A percentile compares a stretch with the other conserved stretches of the same genome.
phyloP scores from a whole-genome alignment of 2,113 vertebrate genomes.

The Amazona guildingii region DNA sequence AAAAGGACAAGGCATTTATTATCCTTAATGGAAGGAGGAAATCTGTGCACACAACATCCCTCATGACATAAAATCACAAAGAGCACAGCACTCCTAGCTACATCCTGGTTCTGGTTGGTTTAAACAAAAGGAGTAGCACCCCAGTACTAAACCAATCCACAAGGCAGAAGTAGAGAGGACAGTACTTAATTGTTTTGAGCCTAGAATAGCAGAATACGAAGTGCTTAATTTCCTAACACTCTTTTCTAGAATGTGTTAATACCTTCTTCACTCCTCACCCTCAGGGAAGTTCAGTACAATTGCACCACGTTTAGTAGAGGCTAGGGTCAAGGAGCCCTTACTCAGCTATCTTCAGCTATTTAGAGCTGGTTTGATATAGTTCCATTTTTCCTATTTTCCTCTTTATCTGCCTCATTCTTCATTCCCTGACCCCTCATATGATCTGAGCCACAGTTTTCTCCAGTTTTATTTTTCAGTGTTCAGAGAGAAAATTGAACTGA shows the following conservation, averaged over 20 bases:
- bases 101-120: not conserved
- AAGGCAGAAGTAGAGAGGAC: not conserved
- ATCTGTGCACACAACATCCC: not conserved
- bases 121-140: not conserved
- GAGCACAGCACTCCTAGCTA: not conserved
- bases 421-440: not conserved
- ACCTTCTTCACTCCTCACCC: not conserved
- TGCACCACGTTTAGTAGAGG: not conserved
- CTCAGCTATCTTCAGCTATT: not conserved
- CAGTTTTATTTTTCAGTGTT: not conserved
- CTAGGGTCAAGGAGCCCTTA: not conserved
- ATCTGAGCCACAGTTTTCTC: not conserved
- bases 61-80: fast-evolving
- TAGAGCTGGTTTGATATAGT: not conserved
- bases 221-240: not conserved
- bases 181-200: not conserved
- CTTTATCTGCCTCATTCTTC: not conserved
- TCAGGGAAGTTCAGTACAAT: not conserved
- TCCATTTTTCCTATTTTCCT: not conserved
- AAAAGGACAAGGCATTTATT: not conserved
- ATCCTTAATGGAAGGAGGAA: not conserved
- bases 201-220: not conserved
- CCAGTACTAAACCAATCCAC: not conserved
- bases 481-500: not conserved
- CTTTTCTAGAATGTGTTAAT: not conserved